A percentile compares a stretch with the other conserved stretches of the same genome.
Evolutionary conservation across 2,113 vertebrate species (phyloP).

Genomic region (Sinocyclocheilus rhinocerous): DNA sequence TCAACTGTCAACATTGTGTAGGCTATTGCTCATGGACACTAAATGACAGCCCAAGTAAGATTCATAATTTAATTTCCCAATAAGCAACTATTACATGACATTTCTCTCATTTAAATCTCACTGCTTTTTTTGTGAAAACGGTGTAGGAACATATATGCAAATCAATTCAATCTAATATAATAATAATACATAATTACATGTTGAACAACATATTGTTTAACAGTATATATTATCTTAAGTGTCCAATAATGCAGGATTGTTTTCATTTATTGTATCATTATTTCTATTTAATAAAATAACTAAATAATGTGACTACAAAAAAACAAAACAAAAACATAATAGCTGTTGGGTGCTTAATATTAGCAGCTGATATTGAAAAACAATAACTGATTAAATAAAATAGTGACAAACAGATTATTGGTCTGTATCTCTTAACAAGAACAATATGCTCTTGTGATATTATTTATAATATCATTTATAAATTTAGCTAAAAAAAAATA

Average conservation of each 20-base stretch:
- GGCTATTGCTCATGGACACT: background rate
- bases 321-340: background rate
- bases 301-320: background rate
- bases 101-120: background rate
- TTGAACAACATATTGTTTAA: background rate
- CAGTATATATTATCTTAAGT: background rate
- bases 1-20: constrained; percentile 5
- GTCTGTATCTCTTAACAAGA: background rate
- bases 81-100: background rate
- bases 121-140: background rate
- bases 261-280: background rate
- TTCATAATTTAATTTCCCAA: background rate
- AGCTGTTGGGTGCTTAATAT: background rate
- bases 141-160: background rate
- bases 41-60: background rate
- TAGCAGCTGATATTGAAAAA: background rate
- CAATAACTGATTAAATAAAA: background rate
- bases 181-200: background rate
- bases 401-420: background rate
- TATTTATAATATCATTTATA: background rate
- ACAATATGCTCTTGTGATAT: background rate
- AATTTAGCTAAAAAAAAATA: background rate
- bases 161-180: background rate
- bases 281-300: background rate
- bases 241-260: background rate